Evolutionary conservation across 2,888 invertebrate species (phyloP).

Genomic region (Hydraecia micacea): DNA sequence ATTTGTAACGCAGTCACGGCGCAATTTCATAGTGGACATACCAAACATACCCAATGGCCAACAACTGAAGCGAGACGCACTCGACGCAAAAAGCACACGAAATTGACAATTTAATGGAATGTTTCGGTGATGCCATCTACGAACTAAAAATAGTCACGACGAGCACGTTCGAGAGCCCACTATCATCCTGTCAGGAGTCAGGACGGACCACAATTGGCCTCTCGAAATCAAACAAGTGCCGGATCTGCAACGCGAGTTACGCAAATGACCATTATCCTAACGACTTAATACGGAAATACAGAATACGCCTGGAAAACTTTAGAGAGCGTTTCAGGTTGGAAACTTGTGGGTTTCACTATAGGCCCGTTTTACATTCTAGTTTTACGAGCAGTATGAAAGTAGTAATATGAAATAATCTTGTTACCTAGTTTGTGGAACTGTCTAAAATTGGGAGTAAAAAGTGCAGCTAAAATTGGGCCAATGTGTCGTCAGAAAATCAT

Average conservation of each 20-base stretch:
- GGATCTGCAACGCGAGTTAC: conserved; percentile 67
- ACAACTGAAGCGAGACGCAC: conserved; percentile 68
- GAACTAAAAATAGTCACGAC: conserved; percentile 85
- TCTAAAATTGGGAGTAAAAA: conserved; percentile 55
- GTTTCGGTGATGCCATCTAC: conserved; percentile 82
- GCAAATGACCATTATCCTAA: conserved; percentile 66
- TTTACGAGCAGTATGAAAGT: not conserved
- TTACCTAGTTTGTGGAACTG: conserved; percentile 8
- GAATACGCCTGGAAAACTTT: conserved; percentile 47
- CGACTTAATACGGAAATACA: conserved; percentile 64
- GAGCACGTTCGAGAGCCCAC: conserved; percentile 78
- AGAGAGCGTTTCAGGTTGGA: conserved; percentile 9
- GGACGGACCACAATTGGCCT: conserved; percentile 76
- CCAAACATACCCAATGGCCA: conserved; percentile 44
- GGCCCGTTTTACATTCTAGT: not conserved
- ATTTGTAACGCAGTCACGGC: conserved; percentile 56
- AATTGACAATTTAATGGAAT: conserved; percentile 81
- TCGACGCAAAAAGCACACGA: conserved; percentile 69
- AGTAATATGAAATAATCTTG: not conserved
- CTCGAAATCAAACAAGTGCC: conserved; percentile 72
- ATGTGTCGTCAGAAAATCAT: conserved; percentile 82
- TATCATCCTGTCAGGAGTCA: conserved; percentile 82
- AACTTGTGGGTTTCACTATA: not conserved
- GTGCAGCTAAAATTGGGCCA: conserved; percentile 81
- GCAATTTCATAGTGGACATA: conserved; percentile 51